Conservation (phyloP, 2,888 invertebrate species). For the Oligia latruncula region DNA sequence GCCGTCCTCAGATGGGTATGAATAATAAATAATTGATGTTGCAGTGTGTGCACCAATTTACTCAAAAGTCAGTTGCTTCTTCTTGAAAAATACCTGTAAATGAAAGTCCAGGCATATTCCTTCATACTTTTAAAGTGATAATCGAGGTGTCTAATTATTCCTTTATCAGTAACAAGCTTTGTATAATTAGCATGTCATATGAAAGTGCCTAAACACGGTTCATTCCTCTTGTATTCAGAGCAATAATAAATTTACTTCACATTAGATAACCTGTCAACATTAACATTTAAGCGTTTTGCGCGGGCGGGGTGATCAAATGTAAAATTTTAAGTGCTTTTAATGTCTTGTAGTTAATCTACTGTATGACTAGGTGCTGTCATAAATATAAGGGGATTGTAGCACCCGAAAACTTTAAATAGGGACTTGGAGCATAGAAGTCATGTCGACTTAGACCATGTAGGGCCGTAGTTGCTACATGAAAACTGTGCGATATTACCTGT, state of each 20-base stretch:
- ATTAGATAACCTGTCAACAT: constrained; percentile 52
- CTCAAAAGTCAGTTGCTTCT: background rate
- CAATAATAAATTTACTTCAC: constrained; percentile 47
- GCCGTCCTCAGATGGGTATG: background rate
- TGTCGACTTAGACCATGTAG: constrained; percentile 3
- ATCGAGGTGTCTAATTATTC: constrained; percentile 21
- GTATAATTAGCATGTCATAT: constrained; percentile 21
- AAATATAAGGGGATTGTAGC: constrained; percentile 26
- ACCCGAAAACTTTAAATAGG: constrained; percentile 1
- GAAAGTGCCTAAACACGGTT: constrained; percentile 38
- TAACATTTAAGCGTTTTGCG: constrained; percentile 32
- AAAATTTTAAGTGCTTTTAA: constrained; percentile 55
- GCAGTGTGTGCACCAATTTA: background rate
- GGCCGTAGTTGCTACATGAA: constrained; percentile 11
- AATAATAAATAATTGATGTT: background rate
- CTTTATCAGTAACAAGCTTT: constrained; percentile 8
- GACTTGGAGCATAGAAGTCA: constrained; percentile 14
- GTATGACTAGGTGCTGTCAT: constrained; percentile 54
- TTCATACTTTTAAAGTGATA: constrained; percentile 12
- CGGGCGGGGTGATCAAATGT: constrained; percentile 50
- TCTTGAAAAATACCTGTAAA: constrained; percentile 5
- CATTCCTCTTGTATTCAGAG: constrained; percentile 58
- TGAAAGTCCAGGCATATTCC: background rate
- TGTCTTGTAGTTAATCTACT: constrained; percentile 53
- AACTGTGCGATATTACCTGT: background rate